Evolutionary conservation across 1,140 invertebrate genomes (phyloP).

Genomic region (Ruditapes philippinarum): DNA sequence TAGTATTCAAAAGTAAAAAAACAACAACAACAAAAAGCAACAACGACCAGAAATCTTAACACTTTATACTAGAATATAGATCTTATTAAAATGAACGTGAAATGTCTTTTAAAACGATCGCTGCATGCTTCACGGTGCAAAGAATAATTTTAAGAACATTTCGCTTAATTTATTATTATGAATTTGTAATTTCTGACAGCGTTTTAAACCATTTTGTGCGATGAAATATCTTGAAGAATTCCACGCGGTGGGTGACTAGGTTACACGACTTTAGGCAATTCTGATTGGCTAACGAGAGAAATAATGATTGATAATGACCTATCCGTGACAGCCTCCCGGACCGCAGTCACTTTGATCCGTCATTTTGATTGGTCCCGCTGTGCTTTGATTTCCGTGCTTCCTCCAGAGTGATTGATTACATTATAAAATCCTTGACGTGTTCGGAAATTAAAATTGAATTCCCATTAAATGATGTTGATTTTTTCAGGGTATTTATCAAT

Average conservation of each 20-base stretch:
- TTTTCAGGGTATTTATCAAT: background rate
- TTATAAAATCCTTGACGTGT: constrained; percentile 63
- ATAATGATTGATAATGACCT: constrained; percentile 53
- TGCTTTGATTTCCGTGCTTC: constrained; percentile 51
- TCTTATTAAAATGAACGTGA: too few species aligned
- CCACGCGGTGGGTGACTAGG: constrained; percentile 39
- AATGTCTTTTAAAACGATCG: background rate
- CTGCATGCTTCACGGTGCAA: background rate
- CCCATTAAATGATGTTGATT: constrained; percentile 33
- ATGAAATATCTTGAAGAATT: constrained; percentile 31
- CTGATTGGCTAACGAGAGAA: constrained; percentile 33
- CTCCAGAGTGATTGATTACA: constrained; percentile 51
- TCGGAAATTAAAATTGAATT: constrained; percentile 51
- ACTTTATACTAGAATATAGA: too few species aligned
- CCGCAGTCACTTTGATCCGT: constrained; percentile 55
- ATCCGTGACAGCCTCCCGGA: constrained; percentile 38
- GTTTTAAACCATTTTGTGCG: background rate
- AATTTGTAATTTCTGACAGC: constrained; percentile 15
- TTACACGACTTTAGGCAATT: constrained; percentile 10
- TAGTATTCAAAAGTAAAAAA: too few species aligned
- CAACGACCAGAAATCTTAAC: too few species aligned
- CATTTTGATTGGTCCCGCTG: constrained; percentile 52
- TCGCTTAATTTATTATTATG: constrained; percentile 48
- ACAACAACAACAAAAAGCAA: too few species aligned
- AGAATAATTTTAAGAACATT: background rate